Evolutionary conservation across 2,113 vertebrate species (phyloP), one percentile per base, ranked within the genome.

Genomic region (Hippotragus niger): DNA sequence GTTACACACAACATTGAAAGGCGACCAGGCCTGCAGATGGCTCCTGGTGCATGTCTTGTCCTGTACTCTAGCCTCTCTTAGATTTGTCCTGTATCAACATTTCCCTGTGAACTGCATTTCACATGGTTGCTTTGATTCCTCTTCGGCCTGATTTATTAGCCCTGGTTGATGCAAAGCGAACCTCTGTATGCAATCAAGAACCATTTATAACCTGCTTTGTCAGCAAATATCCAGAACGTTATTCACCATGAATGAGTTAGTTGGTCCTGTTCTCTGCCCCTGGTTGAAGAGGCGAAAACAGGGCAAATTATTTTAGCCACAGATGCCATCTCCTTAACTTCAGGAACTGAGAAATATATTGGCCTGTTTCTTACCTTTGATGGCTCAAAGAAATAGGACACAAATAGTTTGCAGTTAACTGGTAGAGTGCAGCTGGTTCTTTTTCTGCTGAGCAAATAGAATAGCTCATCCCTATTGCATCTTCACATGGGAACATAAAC

Each of bases 401-500:
- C 91, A 96, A 81, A 86, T 25, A 64, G 81, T 6, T 45, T 96
- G 60, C 6, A 58, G 88, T n/a, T 84, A 47, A 23, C 58, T 74
- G 80, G 84, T 43, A 50, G 53, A 80, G 57, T 58, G 36, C 92
- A 74, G 60, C 45, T 95, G 55, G 71, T 17, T 60, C n/a, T 64
- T 90, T 83, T 96, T 87, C 93, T 98, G 90, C 88, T 97, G 97
- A 97, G 86, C 40, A 84, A 90, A 83, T 91, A 95, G 67, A 94
- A 90, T 94, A 64, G 78, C 19, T 36, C n/a, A 84, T 36, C 4
- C 60, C 14, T 91, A 6, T 15, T 94, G 60, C 2, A 5, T 14
- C 2, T 15, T 84, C 76, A 43, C n/a, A 10, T 80, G 53, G 31
- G 33, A 96, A 85, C 40, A 67, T 47, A 55, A 82, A 55, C 2